phyloP scores from a whole-genome alignment of 2,797 vertebrate species.

The Sebastiscus albofasciatus region DNA sequence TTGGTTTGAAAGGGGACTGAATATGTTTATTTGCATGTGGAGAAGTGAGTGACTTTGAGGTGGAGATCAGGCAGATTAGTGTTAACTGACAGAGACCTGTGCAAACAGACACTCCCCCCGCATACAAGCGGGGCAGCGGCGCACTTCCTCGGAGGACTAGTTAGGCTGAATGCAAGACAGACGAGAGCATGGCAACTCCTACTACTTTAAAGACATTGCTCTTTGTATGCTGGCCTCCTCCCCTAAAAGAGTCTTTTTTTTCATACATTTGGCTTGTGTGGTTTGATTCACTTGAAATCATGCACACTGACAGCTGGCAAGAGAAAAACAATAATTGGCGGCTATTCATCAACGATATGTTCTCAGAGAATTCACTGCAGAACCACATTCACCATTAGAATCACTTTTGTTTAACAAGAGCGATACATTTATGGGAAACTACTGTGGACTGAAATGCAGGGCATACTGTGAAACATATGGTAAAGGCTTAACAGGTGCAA shows the following conservation, averaged over 20 bases:
- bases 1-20: constrained; percentile 75
- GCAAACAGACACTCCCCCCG: constrained; percentile 77
- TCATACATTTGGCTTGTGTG: constrained; percentile 20
- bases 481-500: constrained; percentile 2
- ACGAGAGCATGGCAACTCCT: constrained; percentile 31
- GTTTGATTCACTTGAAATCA: constrained; percentile 34
- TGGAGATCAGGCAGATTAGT: constrained; percentile 81
- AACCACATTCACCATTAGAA: not conserved
- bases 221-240: constrained; percentile 32
- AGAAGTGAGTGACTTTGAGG: constrained; percentile 79
- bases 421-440: not conserved
- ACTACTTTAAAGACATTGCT: constrained; percentile 40
- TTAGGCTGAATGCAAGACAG: constrained; percentile 43
- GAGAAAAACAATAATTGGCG: constrained; percentile 1
- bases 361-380: not conserved
- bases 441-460: not conserved
- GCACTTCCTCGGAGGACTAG: constrained; percentile 65
- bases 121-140: constrained; percentile 48
- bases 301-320: not conserved
- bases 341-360: constrained; percentile 16
- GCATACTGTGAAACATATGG: not conserved
- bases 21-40: constrained; percentile 80
- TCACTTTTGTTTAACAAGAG: not conserved
- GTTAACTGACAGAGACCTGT: constrained; percentile 77
- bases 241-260: constrained; percentile 5